Base-by-base conservation (phyloP, 2,888 invertebrate genomes). In the Boloria selene region DNA sequence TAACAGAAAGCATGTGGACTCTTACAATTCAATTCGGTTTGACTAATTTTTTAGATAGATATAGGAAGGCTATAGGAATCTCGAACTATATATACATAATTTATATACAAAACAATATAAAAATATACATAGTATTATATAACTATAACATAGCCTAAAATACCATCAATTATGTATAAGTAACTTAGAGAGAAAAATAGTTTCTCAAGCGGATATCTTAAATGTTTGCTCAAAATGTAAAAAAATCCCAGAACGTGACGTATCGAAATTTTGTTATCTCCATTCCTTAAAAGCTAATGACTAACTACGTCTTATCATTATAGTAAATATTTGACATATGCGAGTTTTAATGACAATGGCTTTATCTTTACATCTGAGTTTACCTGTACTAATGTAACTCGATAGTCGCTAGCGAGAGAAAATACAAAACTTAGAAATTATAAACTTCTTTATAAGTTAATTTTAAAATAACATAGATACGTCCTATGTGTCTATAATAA, bases 281-380 rank as follows among this genome's bases (percentile, higher is more conserved):
- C 75, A 78, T 75, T 77, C 74, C 76, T 73, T 76, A 77, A 77
- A 73, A 77, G 18, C 74, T 81, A 77, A 79, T 79, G 81, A 81
- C 74, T 79, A 77, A 78, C 74, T 60, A 50, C 3, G 56, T 70
- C 78, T 85, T 86, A 86, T 86, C 85, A 67, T 54, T 76, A 75
- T 70, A 65, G 82, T 83, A 85, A 87, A 87, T 85, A 87, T 86
- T 86, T 84, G 80, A 83, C 81, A 75, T 77, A 84, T 81, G 82
- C 83, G 82, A 82, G 82, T 73, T 75, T 76, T 85, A 85, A 86
- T 86, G 82, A 77, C 77, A 78, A 76, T 76, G 70, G 69, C 62
- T 75, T 81, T 81, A 81, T 81, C 81, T 79, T 72, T 71, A 64
- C 72, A 81, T 82, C 80, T 78, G 73, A 18, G 13, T 38, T 1